Evolutionary conservation across 1,140 invertebrate species (phyloP).

Genomic region (Drosophila tani): DNA sequence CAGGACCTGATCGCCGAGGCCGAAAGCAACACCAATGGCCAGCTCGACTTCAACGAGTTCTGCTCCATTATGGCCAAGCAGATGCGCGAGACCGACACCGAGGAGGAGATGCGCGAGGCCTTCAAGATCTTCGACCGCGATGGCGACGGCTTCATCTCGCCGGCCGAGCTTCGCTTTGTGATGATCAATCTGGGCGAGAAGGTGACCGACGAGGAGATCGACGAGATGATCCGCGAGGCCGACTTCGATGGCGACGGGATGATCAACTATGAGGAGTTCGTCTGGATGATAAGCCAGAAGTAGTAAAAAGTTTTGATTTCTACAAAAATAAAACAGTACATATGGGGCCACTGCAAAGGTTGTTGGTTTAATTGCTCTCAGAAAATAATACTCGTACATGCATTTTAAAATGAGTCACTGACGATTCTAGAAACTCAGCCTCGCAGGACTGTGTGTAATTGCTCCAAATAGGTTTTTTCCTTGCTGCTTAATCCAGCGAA

Average conservation of each 20-base stretch:
- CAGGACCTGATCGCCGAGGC: slow-evolving; percentile 61
- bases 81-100: slow-evolving; percentile 45
- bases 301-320: neutral
- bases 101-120: slow-evolving; percentile 68
- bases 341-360: slow-evolving; percentile 1
- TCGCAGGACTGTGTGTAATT: no score
- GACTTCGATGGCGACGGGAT: slow-evolving; percentile 96
- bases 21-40: slow-evolving; percentile 40
- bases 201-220: slow-evolving; percentile 68
- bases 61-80: slow-evolving; percentile 59
- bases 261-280: slow-evolving; percentile 91
- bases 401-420: no score
- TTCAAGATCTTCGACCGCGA: slow-evolving; percentile 72
- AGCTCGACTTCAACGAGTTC: slow-evolving; percentile 58
- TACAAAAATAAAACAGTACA: slow-evolving; percentile 9
- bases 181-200: slow-evolving; percentile 69
- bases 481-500: neutral
- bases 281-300: slow-evolving; percentile 68
- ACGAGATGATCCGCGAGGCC: slow-evolving; percentile 90
- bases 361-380: neutral
- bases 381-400: no score
- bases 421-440: no score
- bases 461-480: no score
- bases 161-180: slow-evolving; percentile 51
- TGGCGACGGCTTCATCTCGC: slow-evolving; percentile 65